Evolutionary conservation across 2,797 vertebrate species (phyloP).

Genomic region (Anisognathus igniventris): DNA sequence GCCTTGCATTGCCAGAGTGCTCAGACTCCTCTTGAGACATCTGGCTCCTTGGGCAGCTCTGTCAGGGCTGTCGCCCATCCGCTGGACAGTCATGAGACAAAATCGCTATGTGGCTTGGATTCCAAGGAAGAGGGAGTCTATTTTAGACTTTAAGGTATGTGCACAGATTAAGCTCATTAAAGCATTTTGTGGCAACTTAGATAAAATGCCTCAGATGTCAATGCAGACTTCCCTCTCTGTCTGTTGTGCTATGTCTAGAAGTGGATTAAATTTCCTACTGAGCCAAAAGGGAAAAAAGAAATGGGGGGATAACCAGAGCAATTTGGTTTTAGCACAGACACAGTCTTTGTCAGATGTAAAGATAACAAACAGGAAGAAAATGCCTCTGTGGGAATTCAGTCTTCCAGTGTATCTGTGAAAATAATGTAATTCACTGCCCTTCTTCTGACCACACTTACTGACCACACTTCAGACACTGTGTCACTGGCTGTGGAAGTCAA

Average conservation of each 20-base stretch:
- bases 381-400: background rate
- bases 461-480: background rate
- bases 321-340: background rate
- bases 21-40: background rate
- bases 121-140: background rate
- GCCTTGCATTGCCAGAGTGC: background rate
- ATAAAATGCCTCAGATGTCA: background rate
- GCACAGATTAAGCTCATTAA: background rate
- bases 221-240: background rate
- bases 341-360: background rate
- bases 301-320: background rate
- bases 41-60: background rate
- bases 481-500: background rate
- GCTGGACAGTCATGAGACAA: background rate
- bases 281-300: background rate
- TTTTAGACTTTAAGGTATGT: background rate
- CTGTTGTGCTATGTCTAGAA: background rate
- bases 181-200: background rate
- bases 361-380: background rate
- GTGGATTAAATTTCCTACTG: background rate
- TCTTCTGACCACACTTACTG: background rate
- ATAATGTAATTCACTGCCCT: background rate
- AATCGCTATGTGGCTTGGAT: background rate
- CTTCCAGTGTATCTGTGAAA: background rate
- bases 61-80: background rate